Conservation (phyloP, 2,113 vertebrate genomes). For the Calonectris borealis region DNA sequence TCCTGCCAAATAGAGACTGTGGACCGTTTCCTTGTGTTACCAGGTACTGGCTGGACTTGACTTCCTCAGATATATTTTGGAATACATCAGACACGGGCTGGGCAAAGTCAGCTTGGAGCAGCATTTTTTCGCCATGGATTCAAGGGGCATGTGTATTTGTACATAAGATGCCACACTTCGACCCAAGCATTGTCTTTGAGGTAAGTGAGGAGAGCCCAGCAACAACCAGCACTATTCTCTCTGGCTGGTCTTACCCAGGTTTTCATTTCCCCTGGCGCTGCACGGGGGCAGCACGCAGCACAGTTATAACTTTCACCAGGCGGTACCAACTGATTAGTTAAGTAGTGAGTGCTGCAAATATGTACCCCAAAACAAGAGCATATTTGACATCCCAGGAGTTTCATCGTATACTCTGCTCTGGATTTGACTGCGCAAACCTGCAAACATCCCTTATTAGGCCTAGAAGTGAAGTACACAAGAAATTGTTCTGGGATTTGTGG, state of each 20-base stretch:
- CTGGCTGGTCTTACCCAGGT: not conserved
- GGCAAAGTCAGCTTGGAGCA: constrained; percentile 84
- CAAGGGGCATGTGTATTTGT: constrained; percentile 82
- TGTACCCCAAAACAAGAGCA: not conserved
- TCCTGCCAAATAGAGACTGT: not conserved
- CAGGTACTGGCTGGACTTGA: constrained; percentile 84
- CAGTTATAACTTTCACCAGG: not conserved
- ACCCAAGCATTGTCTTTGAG: constrained; percentile 71
- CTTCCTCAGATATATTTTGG: constrained; percentile 77
- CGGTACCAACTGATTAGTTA: not conserved
- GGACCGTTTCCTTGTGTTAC: not conserved
- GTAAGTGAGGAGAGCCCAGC: constrained; percentile 49
- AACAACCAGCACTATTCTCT: not conserved
- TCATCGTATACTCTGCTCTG: not conserved
- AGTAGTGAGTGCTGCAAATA: not conserved
- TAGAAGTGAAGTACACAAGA: not conserved
- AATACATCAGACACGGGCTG: constrained; percentile 84
- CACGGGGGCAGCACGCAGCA: not conserved
- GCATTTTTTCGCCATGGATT: constrained; percentile 79
- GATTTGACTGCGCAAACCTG: not conserved
- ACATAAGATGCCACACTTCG: constrained; percentile 77
- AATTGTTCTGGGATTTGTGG: not conserved
- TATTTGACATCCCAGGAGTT: not conserved
- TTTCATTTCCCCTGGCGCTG: not conserved
- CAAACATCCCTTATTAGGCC: not conserved